Conservation (phyloP, 2,888 invertebrate genomes). For the Xanthia togata region DNA sequence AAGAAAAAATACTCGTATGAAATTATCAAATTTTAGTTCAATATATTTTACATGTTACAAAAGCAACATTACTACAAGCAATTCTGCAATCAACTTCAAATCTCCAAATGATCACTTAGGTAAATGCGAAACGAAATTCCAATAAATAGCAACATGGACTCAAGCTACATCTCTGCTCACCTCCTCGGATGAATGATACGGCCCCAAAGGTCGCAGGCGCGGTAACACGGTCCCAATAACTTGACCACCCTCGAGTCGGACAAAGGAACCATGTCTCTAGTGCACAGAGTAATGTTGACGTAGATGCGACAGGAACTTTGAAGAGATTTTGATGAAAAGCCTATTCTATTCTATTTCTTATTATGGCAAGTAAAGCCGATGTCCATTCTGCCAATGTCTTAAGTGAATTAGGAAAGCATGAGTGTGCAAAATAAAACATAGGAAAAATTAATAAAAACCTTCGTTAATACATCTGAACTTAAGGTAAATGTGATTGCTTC, state of each 20-base stretch:
- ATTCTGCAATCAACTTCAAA: neutral
- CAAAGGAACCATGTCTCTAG: slow-evolving; percentile 58
- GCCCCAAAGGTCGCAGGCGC: slow-evolving; percentile 43
- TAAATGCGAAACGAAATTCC: neutral
- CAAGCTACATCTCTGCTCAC: slow-evolving; percentile 38
- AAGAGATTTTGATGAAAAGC: neutral
- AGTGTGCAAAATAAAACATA: too few relatives aligned
- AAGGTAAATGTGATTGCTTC: too few relatives aligned
- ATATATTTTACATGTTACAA: neutral
- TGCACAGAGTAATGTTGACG: slow-evolving; percentile 30
- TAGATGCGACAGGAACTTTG: slow-evolving; percentile 26
- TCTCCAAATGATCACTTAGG: neutral
- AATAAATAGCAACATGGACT: slow-evolving; percentile 8
- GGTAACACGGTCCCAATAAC: slow-evolving; percentile 63
- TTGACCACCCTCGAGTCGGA: slow-evolving; percentile 71
- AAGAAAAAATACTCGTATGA: too few relatives aligned
- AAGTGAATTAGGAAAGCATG: neutral
- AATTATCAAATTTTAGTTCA: too few relatives aligned
- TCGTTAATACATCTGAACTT: too few relatives aligned
- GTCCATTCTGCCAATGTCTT: neutral
- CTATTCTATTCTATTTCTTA: neutral
- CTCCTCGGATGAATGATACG: slow-evolving; percentile 41
- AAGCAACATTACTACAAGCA: neutral
- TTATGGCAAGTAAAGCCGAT: neutral
- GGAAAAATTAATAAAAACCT: neutral